Evolutionary conservation across 2,113 vertebrate genomes (phyloP).

Genomic region (Noturus placidus): DNA sequence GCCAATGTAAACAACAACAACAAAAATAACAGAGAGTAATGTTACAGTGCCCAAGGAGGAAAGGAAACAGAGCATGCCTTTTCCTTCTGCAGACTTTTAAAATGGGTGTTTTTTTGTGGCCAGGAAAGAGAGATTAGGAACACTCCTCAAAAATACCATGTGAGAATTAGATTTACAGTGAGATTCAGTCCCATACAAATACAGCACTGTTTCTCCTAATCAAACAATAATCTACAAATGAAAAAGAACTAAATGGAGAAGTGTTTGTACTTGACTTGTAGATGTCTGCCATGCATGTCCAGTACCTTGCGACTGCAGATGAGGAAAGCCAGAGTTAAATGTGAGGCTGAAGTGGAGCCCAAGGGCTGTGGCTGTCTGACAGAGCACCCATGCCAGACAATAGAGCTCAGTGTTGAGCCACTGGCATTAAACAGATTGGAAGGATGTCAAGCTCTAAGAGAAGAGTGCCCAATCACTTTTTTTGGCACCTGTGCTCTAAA

Average conservation of each 20-base stretch:
- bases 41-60: background rate
- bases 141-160: background rate
- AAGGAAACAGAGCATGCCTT: conserved; percentile 19
- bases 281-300: conserved; percentile 20
- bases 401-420: conserved; percentile 43
- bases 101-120: background rate
- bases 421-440: conserved; percentile 23
- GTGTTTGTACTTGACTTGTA: conserved; percentile 17
- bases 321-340: conserved; percentile 24
- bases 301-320: conserved; percentile 25
- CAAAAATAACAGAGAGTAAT: background rate
- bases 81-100: conserved; percentile 35
- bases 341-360: conserved; percentile 10
- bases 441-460: background rate
- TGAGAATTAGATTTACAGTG: background rate
- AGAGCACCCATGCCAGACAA: conserved; percentile 23
- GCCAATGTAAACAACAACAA: background rate
- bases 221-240: conserved; percentile 23
- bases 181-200: conserved; percentile 27
- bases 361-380: conserved; percentile 32
- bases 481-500: conserved; percentile 18
- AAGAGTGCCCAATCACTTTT: background rate
- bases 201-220: conserved; percentile 11
- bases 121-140: background rate
- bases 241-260: conserved; percentile 1